Evolutionary conservation across 2,797 vertebrate species (phyloP).

Genomic region (Chelmon rostratus): DNA sequence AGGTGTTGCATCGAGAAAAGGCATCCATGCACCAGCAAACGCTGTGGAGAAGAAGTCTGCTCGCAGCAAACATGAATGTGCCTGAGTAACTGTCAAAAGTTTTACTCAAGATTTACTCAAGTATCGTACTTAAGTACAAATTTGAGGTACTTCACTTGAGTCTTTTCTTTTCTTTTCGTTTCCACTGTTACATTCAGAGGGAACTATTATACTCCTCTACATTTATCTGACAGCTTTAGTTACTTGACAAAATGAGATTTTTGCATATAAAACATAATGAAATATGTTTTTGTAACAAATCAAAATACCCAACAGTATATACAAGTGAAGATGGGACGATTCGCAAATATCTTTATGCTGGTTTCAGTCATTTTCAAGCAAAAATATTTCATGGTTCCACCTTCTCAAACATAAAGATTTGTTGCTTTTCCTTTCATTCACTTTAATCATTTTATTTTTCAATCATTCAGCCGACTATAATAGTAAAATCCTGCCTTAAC

Average conservation of each 20-base stretch:
- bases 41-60: neutral
- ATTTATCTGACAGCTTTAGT: neutral
- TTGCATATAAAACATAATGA: no score
- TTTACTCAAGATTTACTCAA: no score
- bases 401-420: neutral
- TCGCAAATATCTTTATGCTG: no score
- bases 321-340: no score
- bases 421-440: neutral
- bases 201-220: neutral
- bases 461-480: neutral
- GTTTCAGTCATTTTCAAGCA: neutral
- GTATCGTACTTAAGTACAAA: no score
- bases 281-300: no score
- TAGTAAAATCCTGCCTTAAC: no score
- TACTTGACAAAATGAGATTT: neutral
- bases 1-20: neutral
- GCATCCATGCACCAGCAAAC: neutral
- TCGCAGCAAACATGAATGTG: no score
- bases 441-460: neutral
- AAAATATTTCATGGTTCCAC: neutral
- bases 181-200: neutral
- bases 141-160: no score
- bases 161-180: no score
- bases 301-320: neutral
- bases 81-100: no score